Base-by-base conservation (phyloP, 2,888 invertebrate genomes). In the Sericinus montela region DNA sequence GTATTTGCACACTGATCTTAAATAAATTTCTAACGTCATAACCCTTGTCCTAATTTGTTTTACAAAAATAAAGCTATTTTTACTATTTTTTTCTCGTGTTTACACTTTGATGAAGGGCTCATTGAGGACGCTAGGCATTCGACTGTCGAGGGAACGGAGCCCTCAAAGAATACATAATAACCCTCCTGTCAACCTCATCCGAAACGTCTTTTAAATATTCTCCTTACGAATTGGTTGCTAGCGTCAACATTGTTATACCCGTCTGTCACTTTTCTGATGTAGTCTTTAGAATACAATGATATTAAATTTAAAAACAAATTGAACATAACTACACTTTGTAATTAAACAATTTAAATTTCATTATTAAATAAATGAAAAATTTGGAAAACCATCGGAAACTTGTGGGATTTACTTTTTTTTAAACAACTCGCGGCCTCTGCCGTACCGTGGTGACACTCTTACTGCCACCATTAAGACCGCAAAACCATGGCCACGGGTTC, bases 31-130 rank as follows among this genome's bases (percentile, higher is more conserved):
- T n/a, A n/a, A n/a, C n/a, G n/a, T n/a, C n/a, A n/a, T n/a, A n/a
- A n/a, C n/a, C n/a, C n/a, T 5, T 25, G 25, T 32, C 13, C 11
- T 32, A 32, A 32, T 11, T 11, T 32, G 3, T 3, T 3, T 13
- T 11, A 32, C 69, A 71, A 35, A 13, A 39, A 35, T 10, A 25
- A 14, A 37, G 19, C 11, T 45, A 10, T 45, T 39, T 39, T 45
- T 23, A 38, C 38, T 32, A 32, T 23, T 32, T 32, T 11, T 14
- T 39, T 11, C 30, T 11, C 30, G 13, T 19, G 39, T 23, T 39
- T 45, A 45, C 45, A 37, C 2, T 38, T 14, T 45, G 45, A 45
- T 32, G 30, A 45, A 39, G 39, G 41, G 29, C 30, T 14, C 14
- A 29, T 25, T 25, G 40, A 28, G 46, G 38, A 25, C 28, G 32